A percentile compares a stretch with the other conserved stretches of the same genome.
These are phyloP conservation scores for Aplodontia rufa DNA, from an alignment of 2,113 vertebrate genomes.

Conservation along the genomic window DNA sequence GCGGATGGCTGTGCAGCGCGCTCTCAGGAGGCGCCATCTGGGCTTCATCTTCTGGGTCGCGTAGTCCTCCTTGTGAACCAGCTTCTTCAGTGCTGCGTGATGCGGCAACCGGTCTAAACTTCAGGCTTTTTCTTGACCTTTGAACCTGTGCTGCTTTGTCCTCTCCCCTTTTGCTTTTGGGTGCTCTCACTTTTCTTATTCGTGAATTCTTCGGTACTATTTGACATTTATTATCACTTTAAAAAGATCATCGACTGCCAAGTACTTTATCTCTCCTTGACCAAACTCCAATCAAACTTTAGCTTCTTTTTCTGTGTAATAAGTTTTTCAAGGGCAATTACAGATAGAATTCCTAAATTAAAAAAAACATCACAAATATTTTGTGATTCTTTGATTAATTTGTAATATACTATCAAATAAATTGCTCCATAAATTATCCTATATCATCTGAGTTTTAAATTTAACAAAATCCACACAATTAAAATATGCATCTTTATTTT, in stretches of 20 bases:
- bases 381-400: constrained; percentile 8
- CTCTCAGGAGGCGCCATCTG: no score
- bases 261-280: neutral
- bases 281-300: neutral
- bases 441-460: neutral
- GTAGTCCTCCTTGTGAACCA: no score
- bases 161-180: neutral
- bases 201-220: neutral
- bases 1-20: neutral
- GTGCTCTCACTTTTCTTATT: neutral
- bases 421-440: neutral
- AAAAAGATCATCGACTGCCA: neutral
- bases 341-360: neutral
- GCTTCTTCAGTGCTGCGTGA: neutral
- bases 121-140: neutral
- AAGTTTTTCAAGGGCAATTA: neutral
- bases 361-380: neutral
- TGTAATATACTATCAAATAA: neutral
- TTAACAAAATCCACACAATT: neutral
- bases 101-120: no score
- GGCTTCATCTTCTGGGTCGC: no score
- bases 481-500: neutral
- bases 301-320: neutral
- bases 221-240: neutral
- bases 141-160: no score